A percentile compares a stretch with the other conserved stretches of the same genome.
Evolutionary conservation across 2,113 vertebrate genomes (phyloP).

Genomic region (Chloropsis hardwickii): DNA sequence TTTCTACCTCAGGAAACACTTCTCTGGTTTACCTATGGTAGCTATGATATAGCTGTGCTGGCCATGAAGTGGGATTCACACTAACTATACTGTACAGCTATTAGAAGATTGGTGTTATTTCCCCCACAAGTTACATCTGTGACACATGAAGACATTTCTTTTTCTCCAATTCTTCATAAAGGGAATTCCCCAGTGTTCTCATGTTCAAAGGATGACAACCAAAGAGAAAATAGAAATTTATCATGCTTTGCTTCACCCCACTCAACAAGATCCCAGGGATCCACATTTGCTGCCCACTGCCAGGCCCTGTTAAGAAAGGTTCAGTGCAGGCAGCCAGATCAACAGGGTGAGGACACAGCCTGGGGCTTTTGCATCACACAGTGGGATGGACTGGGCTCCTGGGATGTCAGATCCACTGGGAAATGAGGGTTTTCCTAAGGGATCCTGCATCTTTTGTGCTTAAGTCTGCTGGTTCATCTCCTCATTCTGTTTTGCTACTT

Average conservation of each 20-base stretch:
- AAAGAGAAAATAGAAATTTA: not conserved
- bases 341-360: not conserved
- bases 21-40: not conserved
- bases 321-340: not conserved
- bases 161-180: not conserved
- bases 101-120: not conserved
- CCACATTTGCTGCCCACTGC: not conserved
- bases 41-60: not conserved
- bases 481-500: not conserved
- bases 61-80: not conserved
- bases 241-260: not conserved
- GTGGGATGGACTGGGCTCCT: not conserved
- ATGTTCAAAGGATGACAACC: not conserved
- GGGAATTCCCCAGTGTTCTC: not conserved
- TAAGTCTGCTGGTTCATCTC: not conserved
- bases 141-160: not conserved
- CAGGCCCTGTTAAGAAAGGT: not conserved
- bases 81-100: not conserved
- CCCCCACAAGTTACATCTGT: not conserved
- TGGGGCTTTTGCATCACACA: not conserved
- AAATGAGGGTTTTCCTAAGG: not conserved
- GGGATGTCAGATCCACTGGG: not conserved
- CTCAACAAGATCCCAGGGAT: fast-evolving
- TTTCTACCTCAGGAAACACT: not conserved
- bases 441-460: not conserved